Percentiles rank a stretch among this genome's conserved stretches.
phyloP scores from a whole-genome alignment of 2,113 vertebrate genomes.

The Oreochromis tanganicae region DNA sequence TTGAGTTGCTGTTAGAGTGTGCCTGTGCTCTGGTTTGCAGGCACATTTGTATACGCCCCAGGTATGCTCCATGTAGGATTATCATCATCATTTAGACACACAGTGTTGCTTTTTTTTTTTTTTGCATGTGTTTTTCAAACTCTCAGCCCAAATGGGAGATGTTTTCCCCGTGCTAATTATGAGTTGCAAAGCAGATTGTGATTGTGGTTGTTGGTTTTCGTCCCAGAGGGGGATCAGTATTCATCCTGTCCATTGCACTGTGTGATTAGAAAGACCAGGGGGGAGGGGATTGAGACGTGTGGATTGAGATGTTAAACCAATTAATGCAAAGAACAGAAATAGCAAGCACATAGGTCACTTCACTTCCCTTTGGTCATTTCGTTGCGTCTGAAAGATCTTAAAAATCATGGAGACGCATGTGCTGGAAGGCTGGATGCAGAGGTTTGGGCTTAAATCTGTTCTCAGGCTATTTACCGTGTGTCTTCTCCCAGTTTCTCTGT shows the following conservation, averaged over 20 bases:
- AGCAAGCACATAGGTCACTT: neutral
- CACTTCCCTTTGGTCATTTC: neutral
- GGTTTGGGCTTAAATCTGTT: neutral
- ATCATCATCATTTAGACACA: neutral
- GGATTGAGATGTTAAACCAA: constrained; percentile 27
- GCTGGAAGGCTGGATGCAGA: neutral
- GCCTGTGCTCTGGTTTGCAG: neutral
- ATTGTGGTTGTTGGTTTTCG: constrained; percentile 60
- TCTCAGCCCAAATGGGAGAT: constrained; percentile 31
- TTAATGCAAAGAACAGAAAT: constrained; percentile 32
- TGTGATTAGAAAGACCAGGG: constrained; percentile 58
- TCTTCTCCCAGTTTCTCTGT: neutral
- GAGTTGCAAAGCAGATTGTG: constrained; percentile 54
- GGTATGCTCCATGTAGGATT: constrained; percentile 20
- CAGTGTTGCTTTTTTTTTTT: neutral
- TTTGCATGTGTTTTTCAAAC: neutral
- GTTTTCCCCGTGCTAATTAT: constrained; percentile 60
- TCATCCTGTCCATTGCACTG: constrained; percentile 50
- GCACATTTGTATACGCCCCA: neutral
- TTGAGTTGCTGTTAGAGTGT: constrained; percentile 43
- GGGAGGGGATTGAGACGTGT: constrained; percentile 3
- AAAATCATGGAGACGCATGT: neutral
- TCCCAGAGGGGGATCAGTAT: constrained; percentile 64
- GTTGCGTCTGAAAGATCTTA: neutral
- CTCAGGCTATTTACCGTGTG: neutral